Conservation (phyloP, 2,113 vertebrate genomes). For the Caracal caracal region DNA sequence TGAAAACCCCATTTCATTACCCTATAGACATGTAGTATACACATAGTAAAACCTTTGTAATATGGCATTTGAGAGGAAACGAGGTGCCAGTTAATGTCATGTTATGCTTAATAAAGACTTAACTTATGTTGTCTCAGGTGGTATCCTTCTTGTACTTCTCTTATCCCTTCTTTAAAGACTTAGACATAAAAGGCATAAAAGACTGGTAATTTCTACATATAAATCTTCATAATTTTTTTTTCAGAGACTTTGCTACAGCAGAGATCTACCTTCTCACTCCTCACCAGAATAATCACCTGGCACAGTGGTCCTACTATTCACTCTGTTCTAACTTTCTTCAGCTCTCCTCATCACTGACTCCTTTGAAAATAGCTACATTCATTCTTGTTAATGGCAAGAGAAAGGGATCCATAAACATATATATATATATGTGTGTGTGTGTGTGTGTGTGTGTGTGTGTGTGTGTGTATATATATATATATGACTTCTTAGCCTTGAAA, state of each 20-base stretch:
- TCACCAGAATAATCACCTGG: not conserved
- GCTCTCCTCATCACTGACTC: not conserved
- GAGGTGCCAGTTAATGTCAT: constrained; percentile 25
- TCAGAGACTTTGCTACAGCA: not conserved
- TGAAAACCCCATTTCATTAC: constrained; percentile 22
- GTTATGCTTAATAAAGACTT: constrained; percentile 22
- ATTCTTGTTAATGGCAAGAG: not conserved
- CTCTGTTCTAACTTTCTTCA: not conserved
- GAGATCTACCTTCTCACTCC: not conserved
- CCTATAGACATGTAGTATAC: not conserved
- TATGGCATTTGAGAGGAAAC: constrained; percentile 3
- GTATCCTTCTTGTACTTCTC: not conserved
- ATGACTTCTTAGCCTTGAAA: not conserved
- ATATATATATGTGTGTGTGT: too few relatives aligned
- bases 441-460: too few relatives aligned
- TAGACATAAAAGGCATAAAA: not conserved
- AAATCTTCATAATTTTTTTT: not conserved
- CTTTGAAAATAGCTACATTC: not conserved
- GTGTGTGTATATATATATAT: not conserved
- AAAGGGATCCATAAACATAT: not conserved
- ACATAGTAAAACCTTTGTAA: constrained; percentile 43
- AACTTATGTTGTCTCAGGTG: constrained; percentile 51
- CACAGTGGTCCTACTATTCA: not conserved
- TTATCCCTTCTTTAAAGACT: not conserved
- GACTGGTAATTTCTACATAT: not conserved